Conservation (phyloP, 2,797 vertebrate genomes). For the Discoglossus pictus region DNA sequence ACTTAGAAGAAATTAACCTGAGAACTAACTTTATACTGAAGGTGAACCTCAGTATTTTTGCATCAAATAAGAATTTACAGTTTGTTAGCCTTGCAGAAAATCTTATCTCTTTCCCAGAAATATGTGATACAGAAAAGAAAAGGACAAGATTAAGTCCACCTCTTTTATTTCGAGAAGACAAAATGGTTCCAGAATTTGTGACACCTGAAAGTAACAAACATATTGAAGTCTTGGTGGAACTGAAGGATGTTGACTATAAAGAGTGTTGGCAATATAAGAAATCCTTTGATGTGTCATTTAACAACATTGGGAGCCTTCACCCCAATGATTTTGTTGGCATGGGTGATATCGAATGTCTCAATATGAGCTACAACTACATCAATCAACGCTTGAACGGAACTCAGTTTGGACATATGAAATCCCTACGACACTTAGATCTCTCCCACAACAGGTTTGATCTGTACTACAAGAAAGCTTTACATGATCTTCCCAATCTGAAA, state of each 20-base stretch:
- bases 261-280: slow-evolving; percentile 54
- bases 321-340: slow-evolving; percentile 67
- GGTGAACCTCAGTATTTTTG: slow-evolving; percentile 61
- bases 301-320: slow-evolving; percentile 70
- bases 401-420: slow-evolving; percentile 62
- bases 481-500: slow-evolving; percentile 68
- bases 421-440: slow-evolving; percentile 71
- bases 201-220: neutral
- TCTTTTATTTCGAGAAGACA: neutral
- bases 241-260: slow-evolving; percentile 25
- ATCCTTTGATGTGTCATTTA: slow-evolving; percentile 75
- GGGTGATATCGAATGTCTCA: slow-evolving; percentile 72
- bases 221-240: neutral
- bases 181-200: neutral
- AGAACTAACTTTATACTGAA: slow-evolving; percentile 75
- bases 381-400: slow-evolving; percentile 66
- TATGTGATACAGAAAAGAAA: neutral
- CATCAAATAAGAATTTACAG: slow-evolving; percentile 58
- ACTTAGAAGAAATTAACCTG: slow-evolving; percentile 66
- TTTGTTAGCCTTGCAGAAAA: slow-evolving; percentile 75
- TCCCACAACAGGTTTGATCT: slow-evolving; percentile 78
- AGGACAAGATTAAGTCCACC: neutral
- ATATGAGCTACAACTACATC: slow-evolving; percentile 80
- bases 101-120: slow-evolving; percentile 65
- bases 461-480: slow-evolving; percentile 66